Base-by-base conservation (phyloP, 2,113 vertebrate species). In the Struthidea cinerea region DNA sequence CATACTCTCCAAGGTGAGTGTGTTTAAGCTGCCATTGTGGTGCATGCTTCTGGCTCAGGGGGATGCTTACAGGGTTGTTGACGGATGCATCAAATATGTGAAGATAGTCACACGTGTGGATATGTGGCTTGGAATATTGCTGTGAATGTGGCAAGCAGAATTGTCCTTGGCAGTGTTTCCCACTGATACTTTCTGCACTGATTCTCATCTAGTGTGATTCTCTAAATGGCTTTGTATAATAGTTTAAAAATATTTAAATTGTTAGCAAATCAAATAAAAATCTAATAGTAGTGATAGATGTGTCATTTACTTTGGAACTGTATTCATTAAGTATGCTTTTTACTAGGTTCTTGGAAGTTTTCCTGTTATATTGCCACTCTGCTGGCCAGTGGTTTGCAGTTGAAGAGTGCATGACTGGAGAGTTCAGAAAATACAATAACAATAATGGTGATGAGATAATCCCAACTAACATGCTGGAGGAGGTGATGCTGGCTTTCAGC, bases 381-480 rank as follows among this genome's bases (percentile, higher is more conserved):
- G 99, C 99, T 44, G 99, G 99, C 37, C 99, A 99, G 96, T 99
- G 99, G 99, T 99, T 99, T 92, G 99, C 99, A 19, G 99, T 99
- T 70, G 99, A 99, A 95, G 99, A 99, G 94, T 99, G 99, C 93
- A 99, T 99, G 98, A 99, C 99, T 1, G 99, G 99, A 70, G 99
- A 99, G 96, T 99, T 99, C 96, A 98, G 99, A 87, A 99, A 99
- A 97, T 99, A 99, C 21, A 99, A 99, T 93, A 99, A 99, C 96
- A 99, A 99, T 97, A 99, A 99, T 6, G 99, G 99, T 33, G 99
- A 99, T 60, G 99, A 99, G 92, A 99, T 99, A 60, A 98, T 99
- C 74, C 99, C 99, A 87, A 99, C 99, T 56, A 99, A 99, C 95
- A 98, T 99, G 81, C 97, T 99, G 87, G 99, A 99, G 96, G 99